Conservation (phyloP, 2,113 vertebrate genomes). For the Platysternon megacephalum region DNA sequence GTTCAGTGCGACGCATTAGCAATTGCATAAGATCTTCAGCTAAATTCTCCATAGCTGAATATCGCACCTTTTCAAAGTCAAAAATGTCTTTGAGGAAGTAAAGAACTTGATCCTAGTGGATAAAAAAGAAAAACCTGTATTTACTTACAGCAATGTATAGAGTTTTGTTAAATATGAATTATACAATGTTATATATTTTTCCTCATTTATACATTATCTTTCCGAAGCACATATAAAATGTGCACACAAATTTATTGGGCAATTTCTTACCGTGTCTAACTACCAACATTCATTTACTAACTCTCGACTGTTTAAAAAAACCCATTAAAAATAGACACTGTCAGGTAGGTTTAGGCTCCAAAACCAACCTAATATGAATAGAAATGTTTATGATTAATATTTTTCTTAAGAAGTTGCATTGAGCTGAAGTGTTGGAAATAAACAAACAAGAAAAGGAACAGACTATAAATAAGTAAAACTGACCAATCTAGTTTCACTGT, state of each 20-base stretch:
- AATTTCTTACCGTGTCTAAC: not conserved
- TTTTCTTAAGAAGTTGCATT: not conserved
- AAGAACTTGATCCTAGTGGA: slow-evolving; percentile 90
- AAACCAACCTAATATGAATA: not conserved
- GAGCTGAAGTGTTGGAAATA: not conserved
- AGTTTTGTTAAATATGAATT: not conserved
- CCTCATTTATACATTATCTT: not conserved
- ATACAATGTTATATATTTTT: not conserved
- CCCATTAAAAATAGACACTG: not conserved
- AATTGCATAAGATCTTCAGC: slow-evolving; percentile 90
- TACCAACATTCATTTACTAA: not conserved
- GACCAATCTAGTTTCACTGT: not conserved
- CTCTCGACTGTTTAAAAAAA: not conserved
- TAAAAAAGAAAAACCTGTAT: not conserved
- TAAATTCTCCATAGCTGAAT: slow-evolving; percentile 86
- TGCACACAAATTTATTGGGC: not conserved
- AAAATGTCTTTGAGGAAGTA: slow-evolving; percentile 97
- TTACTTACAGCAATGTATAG: not conserved
- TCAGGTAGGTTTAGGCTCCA: slow-evolving; percentile 6
- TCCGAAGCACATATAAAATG: not conserved
- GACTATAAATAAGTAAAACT: not conserved
- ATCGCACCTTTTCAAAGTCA: slow-evolving; percentile 95
- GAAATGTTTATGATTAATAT: not conserved
- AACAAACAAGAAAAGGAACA: not conserved
- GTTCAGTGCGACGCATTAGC: slow-evolving; percentile 86